These are phyloP conservation scores for Centropus unirufus DNA, from an alignment of 2,113 vertebrate genomes.

Conservation along the genomic window DNA sequence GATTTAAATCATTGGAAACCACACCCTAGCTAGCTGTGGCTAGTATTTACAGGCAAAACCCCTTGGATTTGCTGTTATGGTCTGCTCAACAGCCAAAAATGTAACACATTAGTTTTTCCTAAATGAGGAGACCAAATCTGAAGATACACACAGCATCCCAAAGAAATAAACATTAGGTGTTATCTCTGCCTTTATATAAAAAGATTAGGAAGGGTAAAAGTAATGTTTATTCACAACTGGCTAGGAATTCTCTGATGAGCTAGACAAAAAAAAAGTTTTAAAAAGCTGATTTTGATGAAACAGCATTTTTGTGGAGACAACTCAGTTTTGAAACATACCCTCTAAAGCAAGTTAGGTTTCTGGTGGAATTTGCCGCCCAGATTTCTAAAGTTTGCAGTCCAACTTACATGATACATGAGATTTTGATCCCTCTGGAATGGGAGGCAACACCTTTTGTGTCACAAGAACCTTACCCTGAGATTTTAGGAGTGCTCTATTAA, in stretches of 20 bases:
- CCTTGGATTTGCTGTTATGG: not conserved
- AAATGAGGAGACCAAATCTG: constrained; percentile 10
- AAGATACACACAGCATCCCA: not conserved
- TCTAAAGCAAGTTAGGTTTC: not conserved
- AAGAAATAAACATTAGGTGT: not conserved
- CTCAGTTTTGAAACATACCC: not conserved
- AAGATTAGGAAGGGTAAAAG: not conserved
- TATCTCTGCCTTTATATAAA: not conserved
- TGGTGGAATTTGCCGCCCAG: not conserved
- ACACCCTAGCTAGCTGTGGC: constrained; percentile 21
- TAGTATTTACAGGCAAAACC: constrained; percentile 1
- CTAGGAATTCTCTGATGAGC: not conserved
- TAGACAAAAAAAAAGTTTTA: no score
- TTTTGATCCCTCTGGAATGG: not conserved
- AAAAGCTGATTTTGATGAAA: not conserved
- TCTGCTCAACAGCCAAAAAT: constrained; percentile 4
- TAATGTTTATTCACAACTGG: not conserved
- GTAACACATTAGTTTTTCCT: not conserved
- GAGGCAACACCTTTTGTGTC: not conserved
- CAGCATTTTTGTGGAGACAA: not conserved
- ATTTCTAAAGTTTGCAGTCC: not conserved
- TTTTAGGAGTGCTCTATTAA: not conserved
- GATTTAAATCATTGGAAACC: constrained; percentile 14
- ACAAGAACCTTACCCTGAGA: not conserved
- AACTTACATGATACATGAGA: not conserved